Conservation (phyloP, 2,113 vertebrate genomes). For the Brachirus orientalis region DNA sequence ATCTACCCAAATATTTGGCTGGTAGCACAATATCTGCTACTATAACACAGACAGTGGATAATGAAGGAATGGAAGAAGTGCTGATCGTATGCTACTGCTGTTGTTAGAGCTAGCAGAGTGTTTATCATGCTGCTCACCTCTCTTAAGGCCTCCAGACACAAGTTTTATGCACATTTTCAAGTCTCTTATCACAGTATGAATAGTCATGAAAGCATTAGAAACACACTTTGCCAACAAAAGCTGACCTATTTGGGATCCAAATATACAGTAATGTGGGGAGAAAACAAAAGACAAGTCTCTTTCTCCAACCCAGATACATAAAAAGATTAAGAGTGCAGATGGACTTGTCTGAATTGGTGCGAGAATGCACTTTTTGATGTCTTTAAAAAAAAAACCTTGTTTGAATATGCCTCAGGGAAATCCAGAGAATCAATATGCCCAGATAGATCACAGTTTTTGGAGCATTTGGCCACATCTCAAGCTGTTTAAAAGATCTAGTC, state of each 20-base stretch:
- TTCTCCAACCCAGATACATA: no score
- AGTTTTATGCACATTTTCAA: slow-evolving; percentile 40
- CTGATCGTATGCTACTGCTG: neutral
- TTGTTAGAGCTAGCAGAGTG: slow-evolving; percentile 15
- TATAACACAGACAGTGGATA: no score
- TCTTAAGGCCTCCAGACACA: slow-evolving; percentile 37
- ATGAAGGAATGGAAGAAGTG: no score
- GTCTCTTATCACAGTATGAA: slow-evolving; percentile 49
- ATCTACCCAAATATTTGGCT: no score
- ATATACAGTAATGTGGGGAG: slow-evolving; percentile 5
- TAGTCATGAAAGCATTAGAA: slow-evolving; percentile 43
- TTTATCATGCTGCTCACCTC: slow-evolving; percentile 52
- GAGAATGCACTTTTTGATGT: slow-evolving; percentile 43
- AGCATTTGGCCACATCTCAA: slow-evolving; percentile 61
- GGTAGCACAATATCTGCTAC: no score
- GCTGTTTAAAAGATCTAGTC: slow-evolving; percentile 55
- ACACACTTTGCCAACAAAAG: slow-evolving; percentile 56
- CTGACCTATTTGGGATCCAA: slow-evolving; percentile 12
- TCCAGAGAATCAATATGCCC: slow-evolving; percentile 54
- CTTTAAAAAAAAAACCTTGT: slow-evolving; percentile 46
- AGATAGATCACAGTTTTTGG: slow-evolving; percentile 48
- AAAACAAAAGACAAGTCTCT: slow-evolving; percentile 13
- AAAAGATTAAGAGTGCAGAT: slow-evolving; percentile 2
- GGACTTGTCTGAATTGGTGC: slow-evolving; percentile 45
- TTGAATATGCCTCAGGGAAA: slow-evolving; percentile 46